These are phyloP conservation scores for Rhodophaea formosa DNA, from an alignment of 2,888 invertebrate genomes.

Conservation along the genomic window DNA sequence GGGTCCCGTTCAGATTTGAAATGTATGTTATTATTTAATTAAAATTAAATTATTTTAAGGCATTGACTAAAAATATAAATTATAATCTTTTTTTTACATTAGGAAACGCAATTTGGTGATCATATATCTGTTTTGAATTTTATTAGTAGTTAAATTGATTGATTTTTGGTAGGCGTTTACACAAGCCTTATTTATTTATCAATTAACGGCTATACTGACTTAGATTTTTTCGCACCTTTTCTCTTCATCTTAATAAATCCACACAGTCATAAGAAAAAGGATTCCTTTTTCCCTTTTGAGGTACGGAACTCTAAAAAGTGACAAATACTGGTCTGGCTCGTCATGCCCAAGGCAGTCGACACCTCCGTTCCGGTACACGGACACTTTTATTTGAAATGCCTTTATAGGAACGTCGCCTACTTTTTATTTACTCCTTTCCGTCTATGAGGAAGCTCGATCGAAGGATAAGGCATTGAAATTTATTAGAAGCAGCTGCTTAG, in stretches of 20 bases:
- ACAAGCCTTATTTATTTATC: no score
- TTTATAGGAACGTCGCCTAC: constrained; percentile 39
- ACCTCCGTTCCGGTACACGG: not conserved
- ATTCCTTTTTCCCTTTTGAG: not conserved
- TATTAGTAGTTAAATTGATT: no score
- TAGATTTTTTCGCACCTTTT: no score
- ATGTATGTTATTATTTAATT: no score
- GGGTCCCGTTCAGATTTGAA: no score
- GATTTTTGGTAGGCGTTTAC: no score
- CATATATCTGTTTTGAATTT: no score
- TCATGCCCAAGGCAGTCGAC: constrained; percentile 19
- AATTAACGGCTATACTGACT: no score
- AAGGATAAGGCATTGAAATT: constrained; percentile 27
- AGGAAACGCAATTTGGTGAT: no score
- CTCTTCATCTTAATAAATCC: not conserved
- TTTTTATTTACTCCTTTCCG: constrained; percentile 37
- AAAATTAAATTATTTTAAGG: no score
- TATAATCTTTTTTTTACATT: no score
- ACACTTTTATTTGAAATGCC: constrained; percentile 8
- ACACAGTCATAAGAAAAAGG: not conserved
- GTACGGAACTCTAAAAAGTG: not conserved
- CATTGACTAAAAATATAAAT: no score
- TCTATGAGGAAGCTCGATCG: constrained; percentile 37
- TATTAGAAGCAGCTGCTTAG: constrained; percentile 9
- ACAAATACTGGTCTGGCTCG: not conserved